Conservation (phyloP, 2,113 vertebrate species). For the Salvelinus sp. region DNA sequence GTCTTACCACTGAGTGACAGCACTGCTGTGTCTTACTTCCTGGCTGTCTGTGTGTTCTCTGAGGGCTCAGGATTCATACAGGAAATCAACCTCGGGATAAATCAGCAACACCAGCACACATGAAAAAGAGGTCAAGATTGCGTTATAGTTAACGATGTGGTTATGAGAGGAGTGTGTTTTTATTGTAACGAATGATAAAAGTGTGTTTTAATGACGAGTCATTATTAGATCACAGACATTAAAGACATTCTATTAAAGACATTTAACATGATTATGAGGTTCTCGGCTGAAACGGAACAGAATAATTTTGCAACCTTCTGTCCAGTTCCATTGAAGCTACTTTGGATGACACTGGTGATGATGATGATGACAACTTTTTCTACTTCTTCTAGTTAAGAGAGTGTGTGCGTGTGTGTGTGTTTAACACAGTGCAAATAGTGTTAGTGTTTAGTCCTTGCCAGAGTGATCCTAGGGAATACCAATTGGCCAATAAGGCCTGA, state of each 20-base stretch:
- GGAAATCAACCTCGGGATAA: slow-evolving; percentile 64
- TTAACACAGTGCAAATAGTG: slow-evolving; percentile 1
- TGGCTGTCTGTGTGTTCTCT: slow-evolving; percentile 25
- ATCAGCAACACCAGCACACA: slow-evolving; percentile 69
- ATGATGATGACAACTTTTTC: background rate
- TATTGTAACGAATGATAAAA: slow-evolving; percentile 75
- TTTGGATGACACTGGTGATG: background rate
- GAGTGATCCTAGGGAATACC: slow-evolving; percentile 6
- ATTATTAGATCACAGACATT: slow-evolving; percentile 49
- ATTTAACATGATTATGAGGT: background rate
- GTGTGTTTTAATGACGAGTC: slow-evolving; percentile 69
- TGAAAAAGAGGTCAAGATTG: slow-evolving; percentile 68
- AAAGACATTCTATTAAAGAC: slow-evolving; percentile 31
- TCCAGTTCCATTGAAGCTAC: background rate
- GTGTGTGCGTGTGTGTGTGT: no score
- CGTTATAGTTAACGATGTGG: slow-evolving; percentile 75
- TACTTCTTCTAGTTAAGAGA: background rate
- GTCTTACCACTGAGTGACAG: slow-evolving; percentile 85
- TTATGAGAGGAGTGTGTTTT: slow-evolving; percentile 63
- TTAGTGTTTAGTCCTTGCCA: background rate
- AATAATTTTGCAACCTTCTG: background rate
- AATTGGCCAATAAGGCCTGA: background rate
- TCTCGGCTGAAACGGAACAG: background rate
- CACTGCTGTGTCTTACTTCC: slow-evolving; percentile 76
- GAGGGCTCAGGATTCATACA: slow-evolving; percentile 11